Base-by-base conservation (phyloP, 2,888 invertebrate genomes). In the Cryptophagus acutangulus region DNA sequence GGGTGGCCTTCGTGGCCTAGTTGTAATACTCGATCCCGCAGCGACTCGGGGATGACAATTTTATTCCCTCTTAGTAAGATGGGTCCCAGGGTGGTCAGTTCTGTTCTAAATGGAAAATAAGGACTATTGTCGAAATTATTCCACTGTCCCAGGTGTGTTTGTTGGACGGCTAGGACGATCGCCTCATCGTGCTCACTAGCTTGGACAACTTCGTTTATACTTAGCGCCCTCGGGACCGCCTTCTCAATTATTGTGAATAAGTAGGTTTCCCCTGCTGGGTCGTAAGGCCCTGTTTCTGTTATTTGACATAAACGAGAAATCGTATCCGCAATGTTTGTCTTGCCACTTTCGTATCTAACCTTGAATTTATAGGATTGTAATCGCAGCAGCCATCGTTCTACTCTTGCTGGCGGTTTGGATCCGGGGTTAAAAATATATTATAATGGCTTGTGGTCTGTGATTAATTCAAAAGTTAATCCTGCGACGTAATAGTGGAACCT, bases 401-500 rank as follows among this genome's bases (percentile, higher is more conserved):
- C 48, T 39, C 49, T 14, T 6, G 49, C 51, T 10, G 46, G 43
- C 25, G 52, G 54, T 45, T 45, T 54, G 8, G 54, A 51, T 5
- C 39, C 49, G n/a, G 43, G 51, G 17, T 46, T 47, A 36, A 63
- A 62, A 24, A 62, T 60, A 6, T 48, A 52, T 36, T 62, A 56
- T 17, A 73, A 47, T 1, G 71, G 67, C 42, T 59, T 57, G 33
- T 61, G 60, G 39, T 62, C 59, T 2, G 54, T 61, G 1, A 59
- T 44, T 25, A 63, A 45, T 9, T 56, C 60, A 49, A 74, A 74
- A 2, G 58, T 48, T 8, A 62, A 42, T 8, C 71, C 72, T 45
- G 53, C 60, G 2, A 71, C 33, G 46, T 66, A 72, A 20, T 58
- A 52, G 40, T 66, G 56, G 49, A 70, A 72, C 41, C 60, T 55